Percentiles rank a stretch among this genome's conserved stretches.
Evolutionary conservation across 2,888 invertebrate species (phyloP).

Genomic region (Synanthedon vespiformis): DNA sequence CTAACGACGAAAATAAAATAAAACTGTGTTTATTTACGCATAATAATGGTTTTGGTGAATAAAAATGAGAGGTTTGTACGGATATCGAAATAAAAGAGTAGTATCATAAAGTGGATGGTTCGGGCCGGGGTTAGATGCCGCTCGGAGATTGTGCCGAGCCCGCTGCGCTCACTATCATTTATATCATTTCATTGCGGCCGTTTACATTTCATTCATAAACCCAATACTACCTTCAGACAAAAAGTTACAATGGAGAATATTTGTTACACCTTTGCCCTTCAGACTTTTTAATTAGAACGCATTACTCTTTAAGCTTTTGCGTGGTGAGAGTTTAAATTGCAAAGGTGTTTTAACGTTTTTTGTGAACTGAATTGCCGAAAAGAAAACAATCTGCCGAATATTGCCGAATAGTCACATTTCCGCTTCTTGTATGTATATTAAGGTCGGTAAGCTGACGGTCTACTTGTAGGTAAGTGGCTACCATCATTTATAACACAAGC

Average conservation of each 20-base stretch:
- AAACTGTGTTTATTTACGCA: conserved; percentile 61
- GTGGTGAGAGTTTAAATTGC: too few relatives aligned
- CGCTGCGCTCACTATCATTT: conserved; percentile 44
- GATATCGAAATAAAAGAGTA: conserved; percentile 65
- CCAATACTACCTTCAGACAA: conserved; percentile 11
- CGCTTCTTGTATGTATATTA: too few relatives aligned
- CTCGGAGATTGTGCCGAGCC: conserved; percentile 42
- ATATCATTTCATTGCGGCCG: conserved; percentile 64
- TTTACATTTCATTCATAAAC: conserved; percentile 66
- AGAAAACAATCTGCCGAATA: too few relatives aligned
- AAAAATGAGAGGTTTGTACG: conserved; percentile 60
- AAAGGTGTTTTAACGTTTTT: too few relatives aligned
- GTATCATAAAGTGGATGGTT: conserved; percentile 46
- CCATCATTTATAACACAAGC: too few relatives aligned
- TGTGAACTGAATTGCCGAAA: too few relatives aligned
- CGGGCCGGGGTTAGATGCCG: conserved; percentile 43
- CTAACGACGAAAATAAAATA: conserved; percentile 63
- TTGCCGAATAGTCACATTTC: too few relatives aligned
- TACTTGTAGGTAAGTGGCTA: too few relatives aligned
- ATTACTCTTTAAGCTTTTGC: too few relatives aligned
- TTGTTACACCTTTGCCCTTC: conserved; percentile 7
- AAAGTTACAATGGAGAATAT: too few relatives aligned
- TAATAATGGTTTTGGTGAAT: conserved; percentile 61
- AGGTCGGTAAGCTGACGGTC: too few relatives aligned
- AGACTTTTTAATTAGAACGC: too few relatives aligned